These are phyloP conservation scores for Drosophila teissieri DNA, from an alignment of 1,140 invertebrate genomes.

Conservation along the genomic window DNA sequence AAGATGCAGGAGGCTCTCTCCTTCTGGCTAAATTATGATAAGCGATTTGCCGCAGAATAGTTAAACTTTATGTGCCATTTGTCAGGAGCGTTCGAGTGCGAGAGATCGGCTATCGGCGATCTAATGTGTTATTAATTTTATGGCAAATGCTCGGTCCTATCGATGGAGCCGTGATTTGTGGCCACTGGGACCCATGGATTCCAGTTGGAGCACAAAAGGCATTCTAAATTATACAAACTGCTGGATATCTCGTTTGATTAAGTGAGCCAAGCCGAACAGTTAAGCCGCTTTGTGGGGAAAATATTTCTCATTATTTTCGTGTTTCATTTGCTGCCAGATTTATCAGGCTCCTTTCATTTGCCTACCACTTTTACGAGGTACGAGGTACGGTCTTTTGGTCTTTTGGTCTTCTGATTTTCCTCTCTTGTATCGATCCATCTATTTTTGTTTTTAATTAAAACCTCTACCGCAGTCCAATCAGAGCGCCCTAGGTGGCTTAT, in stretches of 20 bases:
- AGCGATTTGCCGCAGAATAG: constrained; percentile 64
- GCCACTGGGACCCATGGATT: constrained; percentile 14
- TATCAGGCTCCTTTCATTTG: constrained; percentile 64
- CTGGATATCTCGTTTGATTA: constrained; percentile 84
- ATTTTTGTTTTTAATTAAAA: constrained; percentile 79
- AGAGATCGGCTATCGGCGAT: constrained; percentile 39
- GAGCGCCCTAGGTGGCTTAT: constrained; percentile 83
- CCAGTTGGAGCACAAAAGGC: constrained; percentile 63
- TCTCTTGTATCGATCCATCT: constrained; percentile 35
- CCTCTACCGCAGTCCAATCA: constrained; percentile 76
- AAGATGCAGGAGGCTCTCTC: not conserved
- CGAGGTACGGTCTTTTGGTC: too few species aligned
- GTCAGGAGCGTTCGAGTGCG: constrained; percentile 19
- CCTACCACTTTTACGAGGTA: constrained; percentile 22
- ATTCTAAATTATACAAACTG: constrained; percentile 80
- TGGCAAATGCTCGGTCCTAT: constrained; percentile 71
- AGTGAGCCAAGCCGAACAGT: constrained; percentile 67
- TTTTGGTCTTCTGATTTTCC: constrained; percentile 46
- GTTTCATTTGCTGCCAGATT: constrained; percentile 77
- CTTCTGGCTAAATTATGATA: constrained; percentile 60
- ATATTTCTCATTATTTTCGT: constrained; percentile 83
- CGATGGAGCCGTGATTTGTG: constrained; percentile 51
- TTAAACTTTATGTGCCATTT: constrained; percentile 74
- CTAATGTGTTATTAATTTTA: constrained; percentile 83
- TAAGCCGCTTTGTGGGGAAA: constrained; percentile 69